These are phyloP conservation scores for Semaprochilodus insignis DNA, from an alignment of 2,797 vertebrate species.

Conservation along the genomic window DNA sequence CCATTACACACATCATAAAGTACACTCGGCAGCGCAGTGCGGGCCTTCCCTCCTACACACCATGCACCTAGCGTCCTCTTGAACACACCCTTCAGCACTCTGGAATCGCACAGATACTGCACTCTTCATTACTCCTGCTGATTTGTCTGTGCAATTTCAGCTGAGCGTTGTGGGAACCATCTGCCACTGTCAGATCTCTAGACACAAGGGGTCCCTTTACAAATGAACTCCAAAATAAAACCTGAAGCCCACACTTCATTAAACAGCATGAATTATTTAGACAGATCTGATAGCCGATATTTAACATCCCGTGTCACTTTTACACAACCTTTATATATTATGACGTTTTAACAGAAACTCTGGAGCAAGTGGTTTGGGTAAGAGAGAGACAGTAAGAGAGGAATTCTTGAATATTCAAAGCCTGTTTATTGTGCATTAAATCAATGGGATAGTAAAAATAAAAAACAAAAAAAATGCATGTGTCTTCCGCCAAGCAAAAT, in stretches of 20 bases:
- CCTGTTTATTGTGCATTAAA: neutral
- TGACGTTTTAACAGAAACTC: neutral
- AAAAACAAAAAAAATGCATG: too few relatives aligned
- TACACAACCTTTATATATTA: constrained; percentile 28
- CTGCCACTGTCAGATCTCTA: constrained; percentile 27
- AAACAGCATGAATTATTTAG: constrained; percentile 45
- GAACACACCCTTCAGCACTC: neutral
- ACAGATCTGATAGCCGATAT: constrained; percentile 15
- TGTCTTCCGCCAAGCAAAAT: too few relatives aligned
- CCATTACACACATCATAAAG: constrained; percentile 38
- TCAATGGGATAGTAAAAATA: too few relatives aligned
- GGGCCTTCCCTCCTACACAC: neutral
- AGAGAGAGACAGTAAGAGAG: neutral
- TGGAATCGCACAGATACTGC: constrained; percentile 6
- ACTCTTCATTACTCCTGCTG: constrained; percentile 44
- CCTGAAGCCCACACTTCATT: constrained; percentile 36
- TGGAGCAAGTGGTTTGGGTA: neutral
- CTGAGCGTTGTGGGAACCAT: constrained; percentile 32
- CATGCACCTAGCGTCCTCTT: neutral
- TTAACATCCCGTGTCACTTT: constrained; percentile 30
- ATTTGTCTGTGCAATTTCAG: constrained; percentile 49
- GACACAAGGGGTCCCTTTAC: constrained; percentile 35
- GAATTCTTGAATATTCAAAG: constrained; percentile 12
- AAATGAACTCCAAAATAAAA: constrained; percentile 37
- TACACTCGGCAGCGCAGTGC: neutral